These are phyloP conservation scores for Molossus alvarezi DNA, from an alignment of 2,797 vertebrate genomes.

Conservation along the genomic window DNA sequence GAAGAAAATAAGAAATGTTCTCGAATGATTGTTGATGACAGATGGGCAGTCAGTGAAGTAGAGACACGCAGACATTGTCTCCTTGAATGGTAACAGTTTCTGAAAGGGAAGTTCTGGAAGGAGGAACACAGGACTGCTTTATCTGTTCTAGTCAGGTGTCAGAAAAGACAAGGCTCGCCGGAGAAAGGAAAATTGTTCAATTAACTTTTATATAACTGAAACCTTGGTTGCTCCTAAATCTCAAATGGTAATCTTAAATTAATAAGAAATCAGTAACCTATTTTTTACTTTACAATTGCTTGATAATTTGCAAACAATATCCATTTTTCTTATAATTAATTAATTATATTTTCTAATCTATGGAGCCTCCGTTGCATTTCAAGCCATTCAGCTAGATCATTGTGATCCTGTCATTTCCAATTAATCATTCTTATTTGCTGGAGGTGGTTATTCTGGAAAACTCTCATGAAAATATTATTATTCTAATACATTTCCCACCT, in stretches of 20 bases:
- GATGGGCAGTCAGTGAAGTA: constrained; percentile 69
- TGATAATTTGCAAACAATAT: constrained; percentile 86
- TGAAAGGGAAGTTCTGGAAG: constrained; percentile 47
- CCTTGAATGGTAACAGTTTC: constrained; percentile 55
- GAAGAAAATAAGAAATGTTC: constrained; percentile 75
- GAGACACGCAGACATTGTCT: constrained; percentile 66
- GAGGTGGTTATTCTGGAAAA: constrained; percentile 36
- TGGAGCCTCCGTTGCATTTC: constrained; percentile 92
- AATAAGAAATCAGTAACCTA: background rate
- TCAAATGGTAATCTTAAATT: background rate
- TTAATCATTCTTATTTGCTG: constrained; percentile 88
- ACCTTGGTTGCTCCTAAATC: background rate
- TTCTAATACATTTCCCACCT: background rate
- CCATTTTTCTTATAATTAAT: constrained; percentile 89
- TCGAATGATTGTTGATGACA: constrained; percentile 65
- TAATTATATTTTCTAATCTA: constrained; percentile 93
- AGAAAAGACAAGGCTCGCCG: background rate
- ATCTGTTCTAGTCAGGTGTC: constrained; percentile 9
- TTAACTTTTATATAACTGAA: constrained; percentile 49
- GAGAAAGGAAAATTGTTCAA: background rate
- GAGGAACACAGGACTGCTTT: background rate
- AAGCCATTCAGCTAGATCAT: constrained; percentile 92
- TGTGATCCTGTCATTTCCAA: constrained; percentile 91
- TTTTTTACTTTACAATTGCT: constrained; percentile 70
- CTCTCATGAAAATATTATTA: constrained; percentile 16